Evolutionary conservation across 1,140 invertebrate species (phyloP).

Genomic region (Anoplolepis gracilipes): DNA sequence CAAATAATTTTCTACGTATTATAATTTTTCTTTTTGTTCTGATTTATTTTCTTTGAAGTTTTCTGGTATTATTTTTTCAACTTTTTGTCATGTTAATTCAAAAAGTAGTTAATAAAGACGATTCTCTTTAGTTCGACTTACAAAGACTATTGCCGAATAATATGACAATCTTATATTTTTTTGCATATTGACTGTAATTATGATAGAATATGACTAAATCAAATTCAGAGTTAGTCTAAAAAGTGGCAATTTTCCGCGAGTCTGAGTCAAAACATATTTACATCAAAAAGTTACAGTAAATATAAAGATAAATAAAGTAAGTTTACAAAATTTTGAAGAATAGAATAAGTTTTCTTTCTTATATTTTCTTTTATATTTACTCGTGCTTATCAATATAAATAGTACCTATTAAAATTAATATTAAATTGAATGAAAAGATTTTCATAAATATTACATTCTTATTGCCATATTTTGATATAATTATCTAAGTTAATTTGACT

Average conservation of each 20-base stretch:
- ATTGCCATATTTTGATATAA: too few species aligned
- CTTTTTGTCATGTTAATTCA: conserved; percentile 52
- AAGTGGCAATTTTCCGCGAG: not conserved
- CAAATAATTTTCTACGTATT: conserved; percentile 49
- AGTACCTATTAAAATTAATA: too few species aligned
- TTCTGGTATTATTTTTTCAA: conserved; percentile 35
- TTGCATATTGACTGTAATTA: conserved; percentile 5
- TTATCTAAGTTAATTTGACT: too few species aligned
- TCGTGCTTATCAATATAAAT: too few species aligned
- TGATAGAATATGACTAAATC: not conserved
- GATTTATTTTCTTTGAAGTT: conserved; percentile 1
- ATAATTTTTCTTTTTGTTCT: conserved; percentile 33
- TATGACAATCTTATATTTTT: conserved; percentile 63
- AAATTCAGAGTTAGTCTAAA: not conserved
- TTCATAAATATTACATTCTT: too few species aligned
- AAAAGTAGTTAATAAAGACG: conserved; percentile 61
- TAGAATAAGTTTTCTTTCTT: too few species aligned
- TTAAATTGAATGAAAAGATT: too few species aligned
- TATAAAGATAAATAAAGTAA: not conserved
- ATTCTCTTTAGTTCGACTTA: conserved; percentile 67
- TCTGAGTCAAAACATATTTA: not conserved
- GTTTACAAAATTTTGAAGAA: too few species aligned
- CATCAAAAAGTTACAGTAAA: not conserved
- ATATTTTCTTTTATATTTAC: not conserved
- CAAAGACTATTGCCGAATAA: conserved; percentile 62